phyloP scores from a whole-genome alignment of 2,797 vertebrate genomes.

The Microctenopoma stevenorrisi region DNA sequence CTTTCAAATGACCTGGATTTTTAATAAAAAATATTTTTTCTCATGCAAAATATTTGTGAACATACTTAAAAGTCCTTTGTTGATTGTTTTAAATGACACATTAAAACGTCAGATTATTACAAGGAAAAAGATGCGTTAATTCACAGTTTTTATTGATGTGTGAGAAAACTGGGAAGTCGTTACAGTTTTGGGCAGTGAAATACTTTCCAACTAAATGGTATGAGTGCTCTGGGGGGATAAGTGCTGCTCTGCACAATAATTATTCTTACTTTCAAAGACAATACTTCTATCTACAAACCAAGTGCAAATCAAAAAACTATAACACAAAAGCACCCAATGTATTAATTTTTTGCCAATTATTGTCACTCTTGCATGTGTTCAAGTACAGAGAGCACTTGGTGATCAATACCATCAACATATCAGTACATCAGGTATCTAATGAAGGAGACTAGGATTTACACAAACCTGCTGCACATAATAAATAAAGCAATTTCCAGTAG shows the following conservation, averaged over 20 bases:
- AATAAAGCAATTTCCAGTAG: conserved; percentile 47
- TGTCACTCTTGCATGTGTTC: background rate
- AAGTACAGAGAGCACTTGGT: conserved; percentile 45
- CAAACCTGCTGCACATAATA: conserved; percentile 51
- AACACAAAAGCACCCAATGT: conserved; percentile 31
- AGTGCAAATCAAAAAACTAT: conserved; percentile 26
- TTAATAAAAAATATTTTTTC: background rate
- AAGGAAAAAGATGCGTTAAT: background rate
- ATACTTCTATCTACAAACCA: conserved; percentile 21
- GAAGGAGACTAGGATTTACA: conserved; percentile 19
- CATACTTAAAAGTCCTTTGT: background rate
- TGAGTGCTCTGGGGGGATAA: background rate
- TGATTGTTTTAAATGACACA: background rate
- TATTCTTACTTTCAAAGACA: conserved; percentile 30
- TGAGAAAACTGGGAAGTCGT: conserved; percentile 11
- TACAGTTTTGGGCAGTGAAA: conserved; percentile 14
- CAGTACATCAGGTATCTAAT: conserved; percentile 17
- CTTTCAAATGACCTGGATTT: no score
- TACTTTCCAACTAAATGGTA: background rate
- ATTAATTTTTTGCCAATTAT: conserved; percentile 10
- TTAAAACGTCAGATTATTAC: no score
- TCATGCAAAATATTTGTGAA: background rate
- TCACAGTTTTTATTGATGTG: conserved; percentile 58
- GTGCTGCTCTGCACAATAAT: background rate
- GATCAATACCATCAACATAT: conserved; percentile 40